phyloP scores from a whole-genome alignment of 2,797 vertebrate genomes.

The Sebastes nivosus region DNA sequence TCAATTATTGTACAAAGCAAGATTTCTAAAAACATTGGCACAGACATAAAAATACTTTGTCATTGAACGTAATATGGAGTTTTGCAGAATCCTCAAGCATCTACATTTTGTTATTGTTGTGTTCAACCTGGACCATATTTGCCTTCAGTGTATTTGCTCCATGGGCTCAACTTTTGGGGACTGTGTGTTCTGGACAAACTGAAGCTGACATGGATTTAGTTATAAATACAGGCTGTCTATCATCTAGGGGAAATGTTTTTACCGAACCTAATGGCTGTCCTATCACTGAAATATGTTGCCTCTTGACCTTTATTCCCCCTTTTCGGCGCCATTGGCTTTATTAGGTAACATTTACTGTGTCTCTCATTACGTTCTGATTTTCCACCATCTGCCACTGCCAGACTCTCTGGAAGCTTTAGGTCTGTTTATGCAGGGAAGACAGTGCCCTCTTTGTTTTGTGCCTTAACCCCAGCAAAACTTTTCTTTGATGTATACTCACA shows the following conservation, averaged over 20 bases:
- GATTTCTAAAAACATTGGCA: not conserved
- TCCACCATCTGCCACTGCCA: slow-evolving; percentile 42
- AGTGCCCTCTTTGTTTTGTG: not conserved
- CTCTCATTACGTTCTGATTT: slow-evolving; percentile 21
- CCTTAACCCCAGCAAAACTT: not conserved
- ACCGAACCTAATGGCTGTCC: not conserved
- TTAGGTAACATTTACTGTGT: slow-evolving; percentile 24
- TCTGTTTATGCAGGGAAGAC: not conserved
- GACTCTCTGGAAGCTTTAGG: slow-evolving; percentile 17
- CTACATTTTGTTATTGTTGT: not conserved
- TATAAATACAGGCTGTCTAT: not conserved
- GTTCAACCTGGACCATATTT: not conserved
- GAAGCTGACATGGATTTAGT: not conserved
- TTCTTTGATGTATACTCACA: not conserved
- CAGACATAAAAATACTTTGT: not conserved
- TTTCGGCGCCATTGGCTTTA: not conserved
- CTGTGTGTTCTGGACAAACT: not conserved
- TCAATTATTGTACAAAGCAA: not conserved
- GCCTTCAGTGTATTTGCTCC: not conserved
- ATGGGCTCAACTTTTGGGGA: not conserved
- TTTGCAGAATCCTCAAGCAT: not conserved
- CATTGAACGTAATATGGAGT: not conserved
- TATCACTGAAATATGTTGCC: not conserved
- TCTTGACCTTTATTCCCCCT: slow-evolving; percentile 16
- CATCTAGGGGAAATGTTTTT: not conserved